Evolutionary conservation across 2,113 vertebrate genomes (phyloP).

Genomic region (Pseudopipra pipra): DNA sequence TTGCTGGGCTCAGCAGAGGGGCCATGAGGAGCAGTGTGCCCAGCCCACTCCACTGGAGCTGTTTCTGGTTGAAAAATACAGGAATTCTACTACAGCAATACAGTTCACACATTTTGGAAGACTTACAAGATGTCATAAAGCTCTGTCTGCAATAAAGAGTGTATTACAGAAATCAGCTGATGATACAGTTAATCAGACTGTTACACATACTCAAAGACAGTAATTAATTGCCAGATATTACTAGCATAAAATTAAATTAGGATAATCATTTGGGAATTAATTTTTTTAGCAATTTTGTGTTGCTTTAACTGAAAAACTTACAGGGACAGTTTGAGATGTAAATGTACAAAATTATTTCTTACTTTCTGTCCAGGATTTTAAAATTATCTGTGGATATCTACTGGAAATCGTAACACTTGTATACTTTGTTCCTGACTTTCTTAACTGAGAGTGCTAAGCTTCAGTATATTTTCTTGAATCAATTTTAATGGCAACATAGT

Average conservation of each 20-base stretch:
- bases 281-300: not conserved
- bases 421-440: not conserved
- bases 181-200: not conserved
- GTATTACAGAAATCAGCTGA: not conserved
- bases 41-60: not conserved
- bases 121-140: not conserved
- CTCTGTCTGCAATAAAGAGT: not conserved
- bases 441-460: not conserved
- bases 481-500: not conserved
- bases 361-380: not conserved
- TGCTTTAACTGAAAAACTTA: not conserved
- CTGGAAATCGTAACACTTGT: not conserved
- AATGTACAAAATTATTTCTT: not conserved
- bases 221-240: not conserved
- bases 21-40: not conserved
- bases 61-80: not conserved
- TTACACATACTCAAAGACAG: not conserved
- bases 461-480: not conserved
- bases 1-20: not conserved
- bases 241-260: not conserved
- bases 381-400: not conserved
- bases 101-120: not conserved
- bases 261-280: not conserved
- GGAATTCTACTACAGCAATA: not conserved
- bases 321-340: not conserved